Evolutionary conservation across 2,888 invertebrate species (phyloP).

Genomic region (Sinhomidia bicolor): DNA sequence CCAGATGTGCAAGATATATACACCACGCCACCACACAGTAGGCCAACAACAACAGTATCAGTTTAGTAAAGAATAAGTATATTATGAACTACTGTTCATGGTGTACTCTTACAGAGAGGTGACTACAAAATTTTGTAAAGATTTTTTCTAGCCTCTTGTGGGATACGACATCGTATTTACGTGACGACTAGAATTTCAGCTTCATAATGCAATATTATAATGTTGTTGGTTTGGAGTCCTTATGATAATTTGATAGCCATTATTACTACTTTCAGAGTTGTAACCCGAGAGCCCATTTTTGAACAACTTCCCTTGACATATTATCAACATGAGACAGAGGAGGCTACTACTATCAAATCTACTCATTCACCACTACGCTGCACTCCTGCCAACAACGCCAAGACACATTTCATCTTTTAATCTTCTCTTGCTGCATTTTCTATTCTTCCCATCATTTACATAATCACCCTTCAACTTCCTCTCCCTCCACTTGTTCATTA

Average conservation of each 20-base stretch:
- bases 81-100: no score
- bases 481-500: slow-evolving; percentile 10
- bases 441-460: slow-evolving; percentile 59
- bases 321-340: no score
- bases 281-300: slow-evolving; percentile 59
- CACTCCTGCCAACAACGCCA: neutral
- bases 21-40: neutral
- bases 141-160: no score
- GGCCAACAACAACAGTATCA: neutral
- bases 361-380: no score
- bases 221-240: neutral
- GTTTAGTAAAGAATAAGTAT: no score
- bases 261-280: neutral
- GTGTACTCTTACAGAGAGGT: no score
- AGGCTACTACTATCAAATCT: no score
- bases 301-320: slow-evolving; percentile 65
- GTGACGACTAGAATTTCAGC: neutral
- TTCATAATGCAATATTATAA: neutral
- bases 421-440: neutral
- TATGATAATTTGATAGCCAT: slow-evolving; percentile 38
- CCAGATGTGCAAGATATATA: neutral
- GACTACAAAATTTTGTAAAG: no score
- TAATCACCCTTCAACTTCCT: slow-evolving; percentile 47
- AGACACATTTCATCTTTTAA: neutral
- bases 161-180: no score